Base-by-base conservation (phyloP, 2,888 invertebrate genomes). In the Heliconius erato region DNA sequence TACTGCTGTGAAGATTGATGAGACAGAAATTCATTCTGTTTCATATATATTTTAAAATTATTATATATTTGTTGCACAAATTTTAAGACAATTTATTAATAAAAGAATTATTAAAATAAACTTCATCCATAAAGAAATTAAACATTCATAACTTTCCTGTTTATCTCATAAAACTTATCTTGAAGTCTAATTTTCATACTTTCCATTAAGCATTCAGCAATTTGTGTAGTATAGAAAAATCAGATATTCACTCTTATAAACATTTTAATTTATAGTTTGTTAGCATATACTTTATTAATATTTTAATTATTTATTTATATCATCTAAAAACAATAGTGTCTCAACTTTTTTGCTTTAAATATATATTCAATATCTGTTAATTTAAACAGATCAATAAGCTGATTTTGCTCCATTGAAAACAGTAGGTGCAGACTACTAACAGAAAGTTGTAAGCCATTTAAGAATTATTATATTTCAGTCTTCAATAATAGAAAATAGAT, bases 401-500 rank as follows among this genome's bases (percentile, higher is more conserved):
- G n/a, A 76, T 35, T 59, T 63, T 63, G 7, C 35, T 76, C 14
- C 23, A 63, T 35, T 32, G 35, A 35, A 35, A 76, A 6, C 9
- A 76, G 16, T 63, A 76, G 35, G 26, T 35, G 40, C 63, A 63
- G n/a, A 63, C 63, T n/a, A 11, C 59, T 32, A 32, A 32, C 32
- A 32, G 11, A n/a, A n/a, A 63, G n/a, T 7, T n/a, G n/a, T 67
- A 67, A n/a, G 14, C 63, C n/a, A 23, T 76, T 32, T 28, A 3
- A 12, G n/a, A 76, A n/a, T 19, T 32, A 59, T 32, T 67, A 65
- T 19, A 23, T 28, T 71, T 76, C 81, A 81, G 77, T 81, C 81
- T 71, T 81, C 81, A 77, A 78, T 80, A 69, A 83, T 72, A 65
- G 83, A 79, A 35, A 78, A 83, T 63, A 79, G 28, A 74, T 82